A percentile compares a stretch with the other conserved stretches of the same genome.
phyloP scores from a whole-genome alignment of 2,888 invertebrate genomes.

The Lysandra bellargus region DNA sequence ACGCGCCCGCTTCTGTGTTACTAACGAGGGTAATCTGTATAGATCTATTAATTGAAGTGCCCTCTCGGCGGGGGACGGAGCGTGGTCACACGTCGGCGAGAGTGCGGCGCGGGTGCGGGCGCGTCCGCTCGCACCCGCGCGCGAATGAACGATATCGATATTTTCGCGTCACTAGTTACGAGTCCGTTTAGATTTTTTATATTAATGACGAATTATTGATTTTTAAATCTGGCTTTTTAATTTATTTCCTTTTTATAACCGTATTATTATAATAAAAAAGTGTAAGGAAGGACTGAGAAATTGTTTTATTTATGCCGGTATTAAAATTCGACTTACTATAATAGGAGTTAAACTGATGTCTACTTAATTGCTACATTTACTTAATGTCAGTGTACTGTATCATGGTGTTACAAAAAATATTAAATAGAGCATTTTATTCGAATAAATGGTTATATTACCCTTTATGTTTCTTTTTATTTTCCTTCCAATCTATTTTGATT shows the following conservation, averaged over 20 bases:
- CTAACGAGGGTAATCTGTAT: constrained; percentile 11
- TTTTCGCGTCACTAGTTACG: constrained; percentile 66
- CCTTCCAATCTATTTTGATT: constrained; percentile 20
- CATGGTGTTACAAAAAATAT: constrained; percentile 78
- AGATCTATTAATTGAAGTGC: constrained; percentile 4
- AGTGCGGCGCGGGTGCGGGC: constrained; percentile 40
- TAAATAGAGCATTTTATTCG: constrained; percentile 76
- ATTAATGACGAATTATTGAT: constrained; percentile 79
- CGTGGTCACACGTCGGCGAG: background rate
- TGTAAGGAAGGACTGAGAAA: constrained; percentile 73
- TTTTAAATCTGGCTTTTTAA: constrained; percentile 75
- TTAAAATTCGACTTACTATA: constrained; percentile 56
- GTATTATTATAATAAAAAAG: constrained; percentile 76
- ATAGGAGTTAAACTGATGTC: constrained; percentile 55
- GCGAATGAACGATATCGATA: constrained; percentile 42
- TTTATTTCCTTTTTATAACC: constrained; percentile 80
- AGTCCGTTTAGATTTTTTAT: constrained; percentile 80
- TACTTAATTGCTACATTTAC: constrained; percentile 68
- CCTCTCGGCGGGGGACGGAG: background rate
- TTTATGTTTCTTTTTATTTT: constrained; percentile 55
- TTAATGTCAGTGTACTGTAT: constrained; percentile 70
- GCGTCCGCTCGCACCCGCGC: constrained; percentile 31
- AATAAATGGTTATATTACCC: constrained; percentile 77
- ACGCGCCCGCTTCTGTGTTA: background rate
- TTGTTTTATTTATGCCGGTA: constrained; percentile 74